Conservation (phyloP, 2,113 vertebrate species). For the Benitochromis conjunctus region DNA sequence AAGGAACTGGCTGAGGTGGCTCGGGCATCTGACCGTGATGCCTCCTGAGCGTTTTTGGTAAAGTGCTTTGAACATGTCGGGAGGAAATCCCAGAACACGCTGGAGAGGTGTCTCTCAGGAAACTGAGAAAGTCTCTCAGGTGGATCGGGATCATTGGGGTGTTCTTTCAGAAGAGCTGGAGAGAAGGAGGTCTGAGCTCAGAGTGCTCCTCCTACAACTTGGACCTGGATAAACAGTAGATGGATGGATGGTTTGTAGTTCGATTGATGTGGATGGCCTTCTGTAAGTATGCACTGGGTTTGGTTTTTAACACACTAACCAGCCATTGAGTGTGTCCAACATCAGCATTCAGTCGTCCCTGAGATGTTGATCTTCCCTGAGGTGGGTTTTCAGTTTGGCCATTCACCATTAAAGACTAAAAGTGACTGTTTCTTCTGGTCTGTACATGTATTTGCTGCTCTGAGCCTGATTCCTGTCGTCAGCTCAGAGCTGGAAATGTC, state of each 20-base stretch:
- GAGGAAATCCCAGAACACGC: rapidly evolving
- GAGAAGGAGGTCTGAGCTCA: neutral
- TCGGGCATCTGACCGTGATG: neutral
- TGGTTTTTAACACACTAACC: neutral
- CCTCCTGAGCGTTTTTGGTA: neutral
- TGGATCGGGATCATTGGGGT: neutral
- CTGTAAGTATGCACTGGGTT: neutral
- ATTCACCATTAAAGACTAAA: neutral
- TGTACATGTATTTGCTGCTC: neutral
- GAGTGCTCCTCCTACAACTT: neutral
- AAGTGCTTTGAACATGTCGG: neutral
- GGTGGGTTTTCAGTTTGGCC: neutral
- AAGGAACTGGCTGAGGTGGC: neutral
- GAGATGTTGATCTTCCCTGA: neutral
- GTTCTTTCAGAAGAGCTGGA: neutral
- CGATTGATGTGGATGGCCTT: neutral
- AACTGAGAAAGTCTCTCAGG: rapidly evolving
- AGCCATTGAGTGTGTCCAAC: neutral
- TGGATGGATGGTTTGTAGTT: neutral
- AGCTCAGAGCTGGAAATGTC: neutral
- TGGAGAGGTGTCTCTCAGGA: neutral
- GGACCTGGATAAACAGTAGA: neutral
- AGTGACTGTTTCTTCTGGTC: neutral
- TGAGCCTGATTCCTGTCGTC: neutral
- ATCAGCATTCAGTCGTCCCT: neutral